Conservation (phyloP, 2,888 invertebrate genomes). For the Lapara coniferarum region DNA sequence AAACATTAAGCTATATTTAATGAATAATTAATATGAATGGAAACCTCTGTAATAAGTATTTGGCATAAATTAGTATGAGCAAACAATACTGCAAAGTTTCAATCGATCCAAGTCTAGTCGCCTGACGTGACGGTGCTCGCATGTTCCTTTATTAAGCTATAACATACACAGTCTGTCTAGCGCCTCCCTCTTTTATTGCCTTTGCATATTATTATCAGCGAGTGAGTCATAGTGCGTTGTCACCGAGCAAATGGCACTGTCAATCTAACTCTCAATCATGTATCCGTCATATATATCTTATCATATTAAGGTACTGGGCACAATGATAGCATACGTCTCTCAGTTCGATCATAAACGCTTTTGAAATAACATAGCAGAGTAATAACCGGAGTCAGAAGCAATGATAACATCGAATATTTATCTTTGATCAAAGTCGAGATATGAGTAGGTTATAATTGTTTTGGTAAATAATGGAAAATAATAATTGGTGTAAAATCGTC, state of each 20-base stretch:
- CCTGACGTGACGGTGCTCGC: conserved; percentile 33
- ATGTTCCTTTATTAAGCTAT: conserved; percentile 32
- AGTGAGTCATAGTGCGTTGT: conserved; percentile 47
- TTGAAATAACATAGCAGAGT: background rate
- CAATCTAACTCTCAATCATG: conserved; percentile 53
- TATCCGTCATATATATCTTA: conserved; percentile 44
- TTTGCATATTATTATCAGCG: conserved; percentile 42
- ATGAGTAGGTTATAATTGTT: too few relatives aligned
- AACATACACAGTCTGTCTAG: conserved; percentile 23
- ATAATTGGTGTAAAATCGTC: too few relatives aligned
- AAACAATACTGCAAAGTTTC: conserved; percentile 16
- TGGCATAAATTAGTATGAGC: background rate
- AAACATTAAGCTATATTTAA: too few relatives aligned
- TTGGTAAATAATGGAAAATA: too few relatives aligned
- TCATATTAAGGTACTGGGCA: conserved; percentile 38
- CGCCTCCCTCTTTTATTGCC: conserved; percentile 32
- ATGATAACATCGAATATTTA: too few relatives aligned
- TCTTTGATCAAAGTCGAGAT: too few relatives aligned
- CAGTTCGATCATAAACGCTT: conserved; percentile 26
- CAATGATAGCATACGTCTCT: conserved; percentile 37
- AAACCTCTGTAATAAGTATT: background rate
- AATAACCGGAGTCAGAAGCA: too few relatives aligned
- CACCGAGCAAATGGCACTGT: conserved; percentile 52
- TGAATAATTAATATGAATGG: too few relatives aligned
- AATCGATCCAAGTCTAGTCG: conserved; percentile 41